Conservation (phyloP, 2,113 vertebrate genomes). For the Odocoileus hemionus region DNA sequence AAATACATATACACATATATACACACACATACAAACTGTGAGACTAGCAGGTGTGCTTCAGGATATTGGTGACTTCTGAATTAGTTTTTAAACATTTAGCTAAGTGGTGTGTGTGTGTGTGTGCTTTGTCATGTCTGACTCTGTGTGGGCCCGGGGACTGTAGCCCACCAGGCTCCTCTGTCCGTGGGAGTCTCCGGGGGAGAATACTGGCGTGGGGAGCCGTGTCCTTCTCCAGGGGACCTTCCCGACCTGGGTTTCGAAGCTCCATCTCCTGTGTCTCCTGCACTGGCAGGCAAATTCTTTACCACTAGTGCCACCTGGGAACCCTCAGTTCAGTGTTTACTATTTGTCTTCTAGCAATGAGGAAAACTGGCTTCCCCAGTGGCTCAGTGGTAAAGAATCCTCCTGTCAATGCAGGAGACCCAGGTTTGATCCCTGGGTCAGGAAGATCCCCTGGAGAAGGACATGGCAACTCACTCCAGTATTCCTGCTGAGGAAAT, state of each 20-base stretch:
- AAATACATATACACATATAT: accelerated
- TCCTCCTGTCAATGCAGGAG: not conserved
- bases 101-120: not conserved
- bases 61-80: constrained; percentile 44
- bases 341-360: not conserved
- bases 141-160: not conserved
- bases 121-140: not conserved
- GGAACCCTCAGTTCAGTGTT: not conserved
- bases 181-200: not conserved
- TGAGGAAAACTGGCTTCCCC: not conserved
- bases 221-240: not conserved
- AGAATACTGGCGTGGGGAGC: not conserved
- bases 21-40: not conserved
- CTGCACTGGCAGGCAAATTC: not conserved
- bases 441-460: not conserved
- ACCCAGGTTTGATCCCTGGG: not conserved
- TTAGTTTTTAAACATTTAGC: constrained; percentile 58
- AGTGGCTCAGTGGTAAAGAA: not conserved
- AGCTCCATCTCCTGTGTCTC: not conserved
- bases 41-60: constrained; percentile 54
- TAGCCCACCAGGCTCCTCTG: not conserved
- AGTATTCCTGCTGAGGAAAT: not conserved
- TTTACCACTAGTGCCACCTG: not conserved
- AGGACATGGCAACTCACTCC: not conserved
- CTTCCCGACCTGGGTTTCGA: not conserved